A percentile compares a stretch with the other conserved stretches of the same genome.
These are phyloP conservation scores for Brachyhypopomus occidentalis DNA, from an alignment of 2,113 vertebrate genomes.

Conservation along the genomic window DNA sequence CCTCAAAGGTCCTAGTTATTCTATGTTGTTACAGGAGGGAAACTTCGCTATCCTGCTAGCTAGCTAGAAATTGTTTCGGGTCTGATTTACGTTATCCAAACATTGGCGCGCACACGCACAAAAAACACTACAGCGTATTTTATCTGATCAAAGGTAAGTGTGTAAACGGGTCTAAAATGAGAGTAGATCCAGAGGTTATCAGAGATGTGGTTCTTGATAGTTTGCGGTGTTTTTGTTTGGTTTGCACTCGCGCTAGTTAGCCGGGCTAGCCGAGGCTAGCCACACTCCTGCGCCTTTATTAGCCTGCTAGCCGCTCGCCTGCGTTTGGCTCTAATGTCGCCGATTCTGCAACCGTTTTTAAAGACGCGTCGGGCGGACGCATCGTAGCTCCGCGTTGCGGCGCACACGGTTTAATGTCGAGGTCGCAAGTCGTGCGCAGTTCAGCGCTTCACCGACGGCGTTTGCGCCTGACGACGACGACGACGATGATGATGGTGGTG, in stretches of 20 bases:
- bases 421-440: neutral
- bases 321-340: too few relatives aligned
- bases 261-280: neutral
- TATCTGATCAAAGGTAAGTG: constrained; percentile 50
- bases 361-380: neutral
- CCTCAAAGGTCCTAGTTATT: constrained; percentile 61
- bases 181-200: neutral
- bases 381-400: neutral
- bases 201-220: constrained; percentile 16
- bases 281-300: neutral
- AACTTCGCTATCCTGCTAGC: constrained; percentile 56
- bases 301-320: neutral
- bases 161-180: neutral
- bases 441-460: neutral
- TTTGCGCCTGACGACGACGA: neutral
- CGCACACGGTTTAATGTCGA: neutral
- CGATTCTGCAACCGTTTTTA: too few relatives aligned
- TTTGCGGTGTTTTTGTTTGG: constrained; percentile 37
- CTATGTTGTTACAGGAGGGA: constrained; percentile 65
- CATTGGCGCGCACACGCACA: neutral
- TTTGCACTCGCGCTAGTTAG: neutral
- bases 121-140: neutral
- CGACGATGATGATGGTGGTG: too few relatives aligned
- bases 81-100: constrained; percentile 37
- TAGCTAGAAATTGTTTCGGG: constrained; percentile 55